Conservation (phyloP, 2,113 vertebrate species). For the Uria aalge region DNA sequence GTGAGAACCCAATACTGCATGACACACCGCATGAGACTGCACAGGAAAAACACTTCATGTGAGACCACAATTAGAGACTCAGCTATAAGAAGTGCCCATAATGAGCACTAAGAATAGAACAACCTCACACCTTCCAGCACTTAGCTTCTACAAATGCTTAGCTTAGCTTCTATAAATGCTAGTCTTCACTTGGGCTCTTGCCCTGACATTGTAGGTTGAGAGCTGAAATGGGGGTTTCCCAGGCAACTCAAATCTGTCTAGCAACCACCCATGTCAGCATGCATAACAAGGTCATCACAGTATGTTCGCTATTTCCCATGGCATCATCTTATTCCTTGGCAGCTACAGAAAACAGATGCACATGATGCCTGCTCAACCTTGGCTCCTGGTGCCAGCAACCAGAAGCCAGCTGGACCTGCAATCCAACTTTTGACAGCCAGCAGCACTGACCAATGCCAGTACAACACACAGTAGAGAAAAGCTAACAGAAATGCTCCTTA, state of each 20-base stretch:
- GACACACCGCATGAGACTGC: neutral
- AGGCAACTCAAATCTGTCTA: conserved; percentile 54
- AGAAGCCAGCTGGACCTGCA: neutral
- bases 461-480: neutral
- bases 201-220: conserved; percentile 11
- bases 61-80: neutral
- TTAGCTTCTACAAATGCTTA: neutral
- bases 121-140: neutral
- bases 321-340: conserved; percentile 53
- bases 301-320: conserved; percentile 2
- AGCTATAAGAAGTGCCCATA: neutral
- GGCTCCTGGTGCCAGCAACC: neutral
- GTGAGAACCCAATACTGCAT: neutral
- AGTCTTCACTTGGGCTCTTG: neutral
- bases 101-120: conserved; percentile 29
- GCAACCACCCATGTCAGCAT: conserved; percentile 18
- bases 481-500: neutral
- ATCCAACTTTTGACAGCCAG: neutral
- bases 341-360: conserved; percentile 35
- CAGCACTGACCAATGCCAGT: neutral
- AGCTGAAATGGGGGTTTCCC: conserved; percentile 44
- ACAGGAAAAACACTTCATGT: neutral
- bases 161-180: conserved; percentile 9
- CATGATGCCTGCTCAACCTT: neutral
- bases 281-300: conserved; percentile 36